Conservation (phyloP, 1,140 invertebrate genomes). For the Planococcus citri region DNA sequence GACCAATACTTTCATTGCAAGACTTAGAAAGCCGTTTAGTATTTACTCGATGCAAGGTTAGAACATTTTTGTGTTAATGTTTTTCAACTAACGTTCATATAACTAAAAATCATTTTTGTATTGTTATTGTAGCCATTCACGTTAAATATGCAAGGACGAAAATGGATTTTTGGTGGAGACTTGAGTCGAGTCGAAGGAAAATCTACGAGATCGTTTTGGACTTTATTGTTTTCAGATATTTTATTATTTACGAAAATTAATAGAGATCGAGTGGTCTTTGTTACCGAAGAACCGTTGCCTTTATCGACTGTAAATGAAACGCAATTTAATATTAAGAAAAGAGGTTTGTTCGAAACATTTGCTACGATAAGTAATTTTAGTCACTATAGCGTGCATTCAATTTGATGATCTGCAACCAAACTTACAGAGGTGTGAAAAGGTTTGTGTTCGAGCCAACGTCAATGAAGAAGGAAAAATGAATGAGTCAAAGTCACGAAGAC, state of each 20-base stretch:
- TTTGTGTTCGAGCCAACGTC: no score
- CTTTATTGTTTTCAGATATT: conserved; percentile 65
- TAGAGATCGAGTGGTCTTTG: conserved; percentile 67
- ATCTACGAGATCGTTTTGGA: conserved; percentile 68
- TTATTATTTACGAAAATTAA: conserved; percentile 72
- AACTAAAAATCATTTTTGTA: background rate
- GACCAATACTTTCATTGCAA: conserved; percentile 61
- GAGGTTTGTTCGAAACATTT: conserved; percentile 48
- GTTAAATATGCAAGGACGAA: conserved; percentile 60
- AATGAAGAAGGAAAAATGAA: no score
- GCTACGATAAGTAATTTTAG: conserved; percentile 14
- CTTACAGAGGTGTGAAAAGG: no score
- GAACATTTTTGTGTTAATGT: no score
- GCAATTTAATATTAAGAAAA: conserved; percentile 69
- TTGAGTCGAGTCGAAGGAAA: conserved; percentile 65
- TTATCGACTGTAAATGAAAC: conserved; percentile 62
- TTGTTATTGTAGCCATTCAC: conserved; percentile 50
- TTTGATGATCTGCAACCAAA: no score
- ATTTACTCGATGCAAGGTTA: conserved; percentile 70
- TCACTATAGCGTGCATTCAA: no score
- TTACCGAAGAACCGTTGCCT: conserved; percentile 70
- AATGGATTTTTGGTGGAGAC: conserved; percentile 78
- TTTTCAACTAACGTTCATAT: background rate
- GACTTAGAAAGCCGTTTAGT: conserved; percentile 70
- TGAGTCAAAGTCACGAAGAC: no score